phyloP scores from a whole-genome alignment of 2,113 vertebrate species.

The Dryoscopus gambensis region DNA sequence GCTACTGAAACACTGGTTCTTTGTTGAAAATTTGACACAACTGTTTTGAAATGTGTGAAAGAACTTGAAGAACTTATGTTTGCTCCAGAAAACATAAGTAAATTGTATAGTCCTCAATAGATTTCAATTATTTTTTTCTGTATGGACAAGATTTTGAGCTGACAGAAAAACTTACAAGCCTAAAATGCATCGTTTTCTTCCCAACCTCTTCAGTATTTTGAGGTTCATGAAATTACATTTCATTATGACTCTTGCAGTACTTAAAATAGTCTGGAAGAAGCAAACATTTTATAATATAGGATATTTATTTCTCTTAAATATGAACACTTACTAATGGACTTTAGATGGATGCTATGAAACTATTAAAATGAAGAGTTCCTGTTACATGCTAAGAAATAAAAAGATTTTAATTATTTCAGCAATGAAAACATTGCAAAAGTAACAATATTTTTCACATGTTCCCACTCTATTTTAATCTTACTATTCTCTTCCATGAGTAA shows the following conservation, averaged over 20 bases:
- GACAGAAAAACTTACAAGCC: background rate
- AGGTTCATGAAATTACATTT: background rate
- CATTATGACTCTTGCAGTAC: background rate
- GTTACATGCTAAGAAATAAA: background rate
- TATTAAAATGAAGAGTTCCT: background rate
- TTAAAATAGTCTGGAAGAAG: background rate
- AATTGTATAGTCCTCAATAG: background rate
- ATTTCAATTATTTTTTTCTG: background rate
- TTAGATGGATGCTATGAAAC: background rate
- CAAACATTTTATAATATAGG: accelerated
- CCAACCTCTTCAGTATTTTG: background rate
- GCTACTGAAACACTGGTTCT: background rate
- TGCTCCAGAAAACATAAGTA: background rate
- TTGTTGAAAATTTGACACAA: background rate
- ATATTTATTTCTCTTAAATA: background rate
- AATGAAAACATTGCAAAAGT: background rate
- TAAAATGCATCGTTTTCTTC: background rate
- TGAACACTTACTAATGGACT: background rate
- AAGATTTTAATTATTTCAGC: background rate
- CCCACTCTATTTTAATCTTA: background rate
- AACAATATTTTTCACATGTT: background rate
- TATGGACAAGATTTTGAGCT: background rate
- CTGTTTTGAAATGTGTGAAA: background rate
- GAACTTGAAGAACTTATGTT: background rate
- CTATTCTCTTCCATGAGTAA: background rate